Evolutionary conservation across 23 tunicate genomes (phyloP).

Genomic region (Ascidia mentula): DNA sequence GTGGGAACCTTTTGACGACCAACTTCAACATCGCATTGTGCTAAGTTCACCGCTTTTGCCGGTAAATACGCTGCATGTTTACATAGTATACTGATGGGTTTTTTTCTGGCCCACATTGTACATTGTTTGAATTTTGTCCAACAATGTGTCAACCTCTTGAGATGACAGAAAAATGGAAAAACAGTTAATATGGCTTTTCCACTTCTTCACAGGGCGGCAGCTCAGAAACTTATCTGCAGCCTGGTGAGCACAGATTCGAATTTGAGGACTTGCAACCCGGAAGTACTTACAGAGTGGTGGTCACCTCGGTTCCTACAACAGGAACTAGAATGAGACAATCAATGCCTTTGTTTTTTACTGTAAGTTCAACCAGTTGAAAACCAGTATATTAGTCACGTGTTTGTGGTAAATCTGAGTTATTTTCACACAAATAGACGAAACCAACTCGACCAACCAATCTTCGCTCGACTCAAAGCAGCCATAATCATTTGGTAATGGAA

Average conservation of each 20-base stretch:
- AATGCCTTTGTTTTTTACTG: neutral
- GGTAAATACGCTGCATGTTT: no score
- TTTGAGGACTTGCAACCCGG: neutral
- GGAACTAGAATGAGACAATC: neutral
- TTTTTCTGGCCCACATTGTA: no score
- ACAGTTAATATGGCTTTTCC: no score
- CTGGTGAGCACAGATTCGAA: neutral
- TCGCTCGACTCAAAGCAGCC: neutral
- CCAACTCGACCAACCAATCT: conserved; percentile 11
- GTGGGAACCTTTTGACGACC: neutral
- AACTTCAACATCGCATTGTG: neutral
- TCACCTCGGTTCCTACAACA: neutral
- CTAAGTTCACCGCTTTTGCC: neutral
- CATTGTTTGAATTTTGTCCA: no score
- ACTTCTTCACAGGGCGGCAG: neutral
- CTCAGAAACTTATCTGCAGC: neutral
- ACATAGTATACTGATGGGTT: no score
- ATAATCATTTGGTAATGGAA: neutral
- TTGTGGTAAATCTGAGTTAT: no score
- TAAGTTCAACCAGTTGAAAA: no score
- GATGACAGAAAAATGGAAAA: no score
- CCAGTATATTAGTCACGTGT: no score
- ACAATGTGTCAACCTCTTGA: no score
- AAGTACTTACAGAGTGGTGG: neutral
- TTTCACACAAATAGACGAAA: neutral